Conservation (phyloP, 2,888 invertebrate species). For the Drosophila stalkeri region DNA sequence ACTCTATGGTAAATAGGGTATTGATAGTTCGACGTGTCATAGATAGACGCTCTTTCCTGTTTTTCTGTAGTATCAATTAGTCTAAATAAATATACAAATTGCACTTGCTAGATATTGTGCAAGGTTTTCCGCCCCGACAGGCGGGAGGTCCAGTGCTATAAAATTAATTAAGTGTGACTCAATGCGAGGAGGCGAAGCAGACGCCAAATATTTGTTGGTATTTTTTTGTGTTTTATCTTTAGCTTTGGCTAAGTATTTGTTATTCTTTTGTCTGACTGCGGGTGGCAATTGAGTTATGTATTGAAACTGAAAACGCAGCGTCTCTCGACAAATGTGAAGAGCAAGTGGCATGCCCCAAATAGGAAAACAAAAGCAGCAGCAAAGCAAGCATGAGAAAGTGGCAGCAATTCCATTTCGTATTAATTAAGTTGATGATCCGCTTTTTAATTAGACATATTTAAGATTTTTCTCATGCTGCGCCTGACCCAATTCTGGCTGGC, state of each 20-base stretch:
- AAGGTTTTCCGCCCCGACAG: constrained; percentile 30
- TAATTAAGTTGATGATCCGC: constrained; percentile 6
- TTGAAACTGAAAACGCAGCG: constrained; percentile 50
- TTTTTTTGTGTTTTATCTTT: constrained; percentile 33
- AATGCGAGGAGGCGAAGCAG: constrained; percentile 28
- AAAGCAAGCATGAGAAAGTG: not conserved
- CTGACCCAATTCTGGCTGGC: constrained; percentile 40
- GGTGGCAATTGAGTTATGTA: constrained; percentile 64
- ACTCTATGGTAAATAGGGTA: not conserved
- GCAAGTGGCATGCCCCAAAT: constrained; percentile 13
- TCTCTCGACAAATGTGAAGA: constrained; percentile 1
- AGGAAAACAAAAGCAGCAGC: constrained; percentile 3
- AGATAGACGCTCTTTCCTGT: not conserved
- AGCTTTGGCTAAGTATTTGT: constrained; percentile 14
- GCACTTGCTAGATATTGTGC: constrained; percentile 47
- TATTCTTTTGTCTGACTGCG: constrained; percentile 46
- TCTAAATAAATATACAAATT: constrained; percentile 28
- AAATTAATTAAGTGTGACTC: constrained; percentile 74
- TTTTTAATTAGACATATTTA: constrained; percentile 9
- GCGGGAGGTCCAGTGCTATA: constrained; percentile 38
- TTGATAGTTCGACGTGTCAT: not conserved
- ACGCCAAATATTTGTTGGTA: constrained; percentile 45
- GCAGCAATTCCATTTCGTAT: constrained; percentile 6
- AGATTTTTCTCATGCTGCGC: constrained; percentile 17
- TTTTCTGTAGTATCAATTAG: constrained; percentile 40